Base-by-base conservation (phyloP, 2,113 vertebrate species). In the Mormyrus lacerda region DNA sequence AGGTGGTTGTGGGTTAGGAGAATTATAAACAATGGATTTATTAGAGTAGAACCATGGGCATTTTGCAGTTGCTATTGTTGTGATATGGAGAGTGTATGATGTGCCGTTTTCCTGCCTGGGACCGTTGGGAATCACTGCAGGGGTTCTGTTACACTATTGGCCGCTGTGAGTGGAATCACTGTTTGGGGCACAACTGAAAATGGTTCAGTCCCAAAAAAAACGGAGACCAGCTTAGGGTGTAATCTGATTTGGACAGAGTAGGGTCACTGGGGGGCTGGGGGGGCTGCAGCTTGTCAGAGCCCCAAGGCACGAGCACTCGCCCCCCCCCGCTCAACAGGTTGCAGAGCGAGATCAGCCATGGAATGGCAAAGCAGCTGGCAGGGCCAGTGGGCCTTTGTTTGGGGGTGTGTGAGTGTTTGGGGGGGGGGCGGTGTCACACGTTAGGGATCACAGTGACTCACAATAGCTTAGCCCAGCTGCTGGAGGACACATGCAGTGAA, bases 341-440 rank as follows among this genome's bases (percentile, higher is more conserved):
- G 88, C 79, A 11, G 84, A 76, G 61, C 11, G 82, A 88, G 73
- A 88, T 89, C 61, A 88, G 88, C 89, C 61, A 47, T 84, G 89
- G 91, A 89, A 88, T 27, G 89, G 89, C 31, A 11, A 89, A 91
- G 86, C 94, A 95, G 94, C 95, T 95, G 95, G 79, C 89, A 91
- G 89, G 89, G 90, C 83, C 39, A 65, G 88, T 50, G 35, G 85
- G 87, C 91, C 55, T 92, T 93, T 94, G 91, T 94, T 69, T 92
- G 87, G 88, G 89, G 91, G 91, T 93, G 92, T 84, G 82, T 47
- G 73, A 17, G 35, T 88, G 21, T 50, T 11, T 61, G 31, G 69
- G 82, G 58, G n/a, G 88, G 84, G 89, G 89, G 88, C 17, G 85
- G 47, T 88, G 90, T 88, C 84, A 87, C 61, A 87, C 44, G 42